phyloP scores from a whole-genome alignment of 2,888 invertebrate genomes.

The Cephus spinipes region DNA sequence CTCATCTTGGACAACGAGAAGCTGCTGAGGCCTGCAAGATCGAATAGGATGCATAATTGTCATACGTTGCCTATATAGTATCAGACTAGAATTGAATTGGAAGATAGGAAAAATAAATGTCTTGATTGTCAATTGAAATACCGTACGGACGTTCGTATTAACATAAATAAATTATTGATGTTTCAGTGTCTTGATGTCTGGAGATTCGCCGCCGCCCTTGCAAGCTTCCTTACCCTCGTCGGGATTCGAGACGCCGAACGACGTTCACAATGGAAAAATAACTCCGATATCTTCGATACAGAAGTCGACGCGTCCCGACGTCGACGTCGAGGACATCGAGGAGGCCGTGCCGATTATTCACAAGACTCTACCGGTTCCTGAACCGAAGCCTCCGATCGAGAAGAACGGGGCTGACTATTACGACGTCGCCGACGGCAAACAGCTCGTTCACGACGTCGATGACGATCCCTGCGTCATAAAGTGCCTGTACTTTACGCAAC shows the following conservation, averaged over 20 bases:
- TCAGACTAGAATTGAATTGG: not conserved
- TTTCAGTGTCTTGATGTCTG: slow-evolving; percentile 59
- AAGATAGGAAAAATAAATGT: not conserved
- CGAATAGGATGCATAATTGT: not conserved
- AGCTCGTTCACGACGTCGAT: slow-evolving; percentile 65
- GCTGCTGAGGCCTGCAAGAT: not conserved
- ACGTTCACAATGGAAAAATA: slow-evolving; percentile 46
- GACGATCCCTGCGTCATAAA: slow-evolving; percentile 73
- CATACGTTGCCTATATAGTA: not conserved
- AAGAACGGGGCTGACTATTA: slow-evolving; percentile 44
- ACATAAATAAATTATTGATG: slow-evolving; percentile 5
- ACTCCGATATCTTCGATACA: slow-evolving; percentile 37
- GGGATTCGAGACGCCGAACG: slow-evolving; percentile 54
- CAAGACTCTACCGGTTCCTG: slow-evolving; percentile 48
- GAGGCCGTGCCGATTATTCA: slow-evolving; percentile 47
- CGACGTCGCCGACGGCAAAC: slow-evolving; percentile 37
- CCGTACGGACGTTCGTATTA: not conserved
- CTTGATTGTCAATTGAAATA: slow-evolving; percentile 4
- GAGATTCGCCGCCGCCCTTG: slow-evolving; percentile 51
- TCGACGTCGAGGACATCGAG: slow-evolving; percentile 43
- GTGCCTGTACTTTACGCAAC: slow-evolving; percentile 74
- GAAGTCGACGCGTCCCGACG: slow-evolving; percentile 29
- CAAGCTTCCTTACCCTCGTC: slow-evolving; percentile 47
- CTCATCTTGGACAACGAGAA: not conserved
- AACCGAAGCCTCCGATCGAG: slow-evolving; percentile 52